Base-by-base conservation (phyloP, 1,140 invertebrate genomes). In the Sinonovacula constricta region DNA sequence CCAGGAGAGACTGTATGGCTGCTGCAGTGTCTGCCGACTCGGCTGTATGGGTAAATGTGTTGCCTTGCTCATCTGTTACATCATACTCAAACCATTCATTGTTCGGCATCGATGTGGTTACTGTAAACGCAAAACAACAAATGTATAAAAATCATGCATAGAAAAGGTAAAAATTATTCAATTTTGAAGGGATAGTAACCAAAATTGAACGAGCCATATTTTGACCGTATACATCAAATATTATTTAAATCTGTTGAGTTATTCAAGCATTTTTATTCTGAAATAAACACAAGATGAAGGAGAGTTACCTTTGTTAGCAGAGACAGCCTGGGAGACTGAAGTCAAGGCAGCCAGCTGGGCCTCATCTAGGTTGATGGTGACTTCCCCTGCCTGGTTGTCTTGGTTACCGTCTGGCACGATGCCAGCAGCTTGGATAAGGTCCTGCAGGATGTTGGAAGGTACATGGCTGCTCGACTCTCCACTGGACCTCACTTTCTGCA, bases 41-140 rank as follows among this genome's bases (percentile, higher is more conserved):
- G 3, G 66, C 76, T 3, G 71, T 63, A 30, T 68, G 63, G 24
- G 66, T 80, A 59, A 31, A 78, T 0, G 75, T 78, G 45, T 78
- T 78, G 2, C 75, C 75, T 39, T 68, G 66, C 28, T 88, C 85
- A 49, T 88, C 86, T 31, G 85, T 70, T 5, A 86, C 84, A 70
- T 88, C 88, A 80, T 87, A 89, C 68, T 89, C 88, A 80, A 89
- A 86, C 87, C 88, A 89, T 77, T 87, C 85, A 77, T 89, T 89
- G 31, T 67, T 80, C 5, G 84, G 81, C 24, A 84, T 70, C 14
- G 74, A 28, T 45, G 77, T 71, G 31, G 62, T 51, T 2, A 78
- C 82, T 82, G 66, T 45, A n/a, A n/a, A n/a, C n/a, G n/a, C n/a
- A n/a, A n/a, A n/a, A n/a, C n/a, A n/a, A n/a, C n/a, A n/a, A n/a